These are phyloP conservation scores for Eudemis profundana DNA, from an alignment of 2,888 invertebrate genomes.

Conservation along the genomic window DNA sequence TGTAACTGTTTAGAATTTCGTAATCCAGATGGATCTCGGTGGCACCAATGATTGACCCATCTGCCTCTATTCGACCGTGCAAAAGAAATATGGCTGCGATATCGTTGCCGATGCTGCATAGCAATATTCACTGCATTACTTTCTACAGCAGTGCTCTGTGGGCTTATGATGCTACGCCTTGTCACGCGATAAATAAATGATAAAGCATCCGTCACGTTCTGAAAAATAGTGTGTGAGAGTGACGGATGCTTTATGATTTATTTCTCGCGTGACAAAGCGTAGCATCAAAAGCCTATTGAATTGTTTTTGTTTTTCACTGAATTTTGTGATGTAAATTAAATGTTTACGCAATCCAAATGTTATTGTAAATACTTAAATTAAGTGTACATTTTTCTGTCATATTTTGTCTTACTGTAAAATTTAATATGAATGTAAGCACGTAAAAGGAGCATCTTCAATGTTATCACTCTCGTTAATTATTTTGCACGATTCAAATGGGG, in stretches of 20 bases:
- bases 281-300: too few species aligned
- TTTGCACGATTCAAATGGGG: slow-evolving; percentile 8
- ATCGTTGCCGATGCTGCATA: neutral
- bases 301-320: neutral
- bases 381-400: neutral
- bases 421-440: neutral
- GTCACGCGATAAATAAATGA: too few species aligned
- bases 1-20: slow-evolving; percentile 29
- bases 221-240: too few species aligned
- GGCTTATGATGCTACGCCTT: too few species aligned
- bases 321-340: neutral
- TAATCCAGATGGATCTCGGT: slow-evolving; percentile 17
- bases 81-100: slow-evolving; percentile 4
- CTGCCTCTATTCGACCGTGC: slow-evolving; percentile 11
- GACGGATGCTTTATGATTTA: too few species aligned
- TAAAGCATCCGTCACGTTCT: too few species aligned
- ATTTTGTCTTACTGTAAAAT: neutral
- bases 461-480: neutral
- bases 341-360: neutral
- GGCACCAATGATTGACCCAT: slow-evolving; percentile 12
- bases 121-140: neutral
- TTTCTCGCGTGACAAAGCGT: too few species aligned
- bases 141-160: neutral
- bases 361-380: neutral
- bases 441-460: neutral